These are phyloP conservation scores for Hyppa rectilinea DNA, from an alignment of 2,888 invertebrate genomes.

Conservation along the genomic window DNA sequence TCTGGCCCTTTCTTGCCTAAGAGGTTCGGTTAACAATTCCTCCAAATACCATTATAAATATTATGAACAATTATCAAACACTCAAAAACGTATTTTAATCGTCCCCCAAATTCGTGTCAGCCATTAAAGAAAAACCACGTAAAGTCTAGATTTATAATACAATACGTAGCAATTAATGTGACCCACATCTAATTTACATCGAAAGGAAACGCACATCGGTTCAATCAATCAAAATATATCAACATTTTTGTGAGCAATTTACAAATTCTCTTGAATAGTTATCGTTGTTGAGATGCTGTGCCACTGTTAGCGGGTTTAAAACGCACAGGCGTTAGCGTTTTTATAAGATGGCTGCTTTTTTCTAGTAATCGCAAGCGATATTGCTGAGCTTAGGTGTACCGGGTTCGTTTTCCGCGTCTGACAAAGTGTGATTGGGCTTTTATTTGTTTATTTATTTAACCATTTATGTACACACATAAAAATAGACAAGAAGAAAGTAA, in stretches of 20 bases:
- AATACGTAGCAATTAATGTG: constrained; percentile 52
- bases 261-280: constrained; percentile 61
- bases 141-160: constrained; percentile 62
- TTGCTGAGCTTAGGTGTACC: no score
- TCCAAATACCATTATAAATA: background rate
- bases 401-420: no score
- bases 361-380: no score
- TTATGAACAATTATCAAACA: constrained; percentile 22
- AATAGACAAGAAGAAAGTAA: no score
- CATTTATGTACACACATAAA: no score
- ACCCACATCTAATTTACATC: constrained; percentile 54
- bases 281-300: constrained; percentile 21
- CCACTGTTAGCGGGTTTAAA: constrained; percentile 19
- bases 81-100: constrained; percentile 49
- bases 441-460: no score
- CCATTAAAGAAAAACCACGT: constrained; percentile 18
- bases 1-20: no score
- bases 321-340: background rate
- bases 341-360: background rate
- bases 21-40: no score
- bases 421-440: no score
- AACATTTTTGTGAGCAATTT: constrained; percentile 66
- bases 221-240: constrained; percentile 69
- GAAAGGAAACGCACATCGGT: constrained; percentile 49
- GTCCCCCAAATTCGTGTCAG: constrained; percentile 19